Conservation (phyloP, 2,797 vertebrate species). For the Tadarida brasiliensis region DNA sequence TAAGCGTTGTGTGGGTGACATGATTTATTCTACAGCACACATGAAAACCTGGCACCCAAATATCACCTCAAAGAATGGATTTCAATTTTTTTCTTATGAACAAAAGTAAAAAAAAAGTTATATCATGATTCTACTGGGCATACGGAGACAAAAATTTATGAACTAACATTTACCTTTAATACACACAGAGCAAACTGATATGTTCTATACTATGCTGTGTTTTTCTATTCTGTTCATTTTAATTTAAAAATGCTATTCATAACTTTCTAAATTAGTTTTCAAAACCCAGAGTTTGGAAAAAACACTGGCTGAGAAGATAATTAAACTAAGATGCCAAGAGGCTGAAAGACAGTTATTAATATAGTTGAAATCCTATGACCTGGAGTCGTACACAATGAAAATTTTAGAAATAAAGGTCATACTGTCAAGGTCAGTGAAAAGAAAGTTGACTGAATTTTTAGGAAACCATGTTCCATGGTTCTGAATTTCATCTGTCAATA, state of each 20-base stretch:
- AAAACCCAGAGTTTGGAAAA: conserved; percentile 53
- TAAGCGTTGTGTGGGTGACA: no score
- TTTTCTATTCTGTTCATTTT: conserved; percentile 29
- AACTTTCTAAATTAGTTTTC: conserved; percentile 72
- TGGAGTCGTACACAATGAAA: neutral
- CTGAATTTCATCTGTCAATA: conserved; percentile 26
- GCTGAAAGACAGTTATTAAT: neutral
- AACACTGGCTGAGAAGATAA: conserved; percentile 53
- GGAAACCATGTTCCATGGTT: neutral
- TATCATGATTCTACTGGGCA: neutral
- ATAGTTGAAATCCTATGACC: neutral
- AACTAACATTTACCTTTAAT: neutral
- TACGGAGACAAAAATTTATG: neutral
- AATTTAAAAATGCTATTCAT: conserved; percentile 45
- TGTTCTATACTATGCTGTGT: neutral
- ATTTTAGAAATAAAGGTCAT: conserved; percentile 1
- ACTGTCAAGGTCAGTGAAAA: neutral
- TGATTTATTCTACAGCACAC: neutral
- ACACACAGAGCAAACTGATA: neutral
- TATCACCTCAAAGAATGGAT: neutral
- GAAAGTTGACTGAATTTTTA: neutral
- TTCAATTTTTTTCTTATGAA: neutral
- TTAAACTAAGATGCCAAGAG: conserved; percentile 61
- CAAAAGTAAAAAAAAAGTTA: neutral
- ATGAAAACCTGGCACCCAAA: neutral